Conservation (phyloP, 2,113 vertebrate species). For the Brachyistius frenatus region DNA sequence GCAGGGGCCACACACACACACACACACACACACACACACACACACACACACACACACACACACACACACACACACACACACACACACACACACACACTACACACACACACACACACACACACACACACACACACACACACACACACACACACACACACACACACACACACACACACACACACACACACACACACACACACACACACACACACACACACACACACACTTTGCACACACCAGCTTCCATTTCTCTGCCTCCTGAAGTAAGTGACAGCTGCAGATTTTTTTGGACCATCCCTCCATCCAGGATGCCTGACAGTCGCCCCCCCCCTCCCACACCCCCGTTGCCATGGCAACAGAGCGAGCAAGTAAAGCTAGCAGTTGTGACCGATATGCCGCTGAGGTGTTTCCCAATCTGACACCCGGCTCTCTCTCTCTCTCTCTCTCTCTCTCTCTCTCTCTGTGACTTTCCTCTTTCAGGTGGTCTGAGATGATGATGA, state of each 20-base stretch:
- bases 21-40: neutral
- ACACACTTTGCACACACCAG: neutral
- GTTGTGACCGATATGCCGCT: conserved; percentile 73
- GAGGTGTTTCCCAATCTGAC: conserved; percentile 81
- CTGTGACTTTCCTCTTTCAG: conserved; percentile 55
- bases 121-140: neutral
- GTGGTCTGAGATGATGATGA: conserved; percentile 62
- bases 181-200: too few relatives aligned
- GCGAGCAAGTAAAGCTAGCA: conserved; percentile 64
- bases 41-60: neutral
- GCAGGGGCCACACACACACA: conserved; percentile 9
- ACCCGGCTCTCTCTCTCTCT: conserved; percentile 40
- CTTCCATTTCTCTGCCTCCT: conserved; percentile 43
- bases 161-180: conserved; percentile 1
- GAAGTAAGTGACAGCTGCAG: conserved; percentile 73
- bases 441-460: neutral
- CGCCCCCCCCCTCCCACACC: conserved; percentile 13
- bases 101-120: neutral
- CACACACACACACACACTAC: neutral
- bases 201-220: conserved; percentile 1
- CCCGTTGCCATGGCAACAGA: conserved; percentile 78
- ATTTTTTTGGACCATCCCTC: conserved; percentile 73
- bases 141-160: neutral
- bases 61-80: conserved; percentile 1
- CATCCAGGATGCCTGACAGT: conserved; percentile 71